Conservation (phyloP, 2,888 invertebrate species). For the Scrobipalpa costella region DNA sequence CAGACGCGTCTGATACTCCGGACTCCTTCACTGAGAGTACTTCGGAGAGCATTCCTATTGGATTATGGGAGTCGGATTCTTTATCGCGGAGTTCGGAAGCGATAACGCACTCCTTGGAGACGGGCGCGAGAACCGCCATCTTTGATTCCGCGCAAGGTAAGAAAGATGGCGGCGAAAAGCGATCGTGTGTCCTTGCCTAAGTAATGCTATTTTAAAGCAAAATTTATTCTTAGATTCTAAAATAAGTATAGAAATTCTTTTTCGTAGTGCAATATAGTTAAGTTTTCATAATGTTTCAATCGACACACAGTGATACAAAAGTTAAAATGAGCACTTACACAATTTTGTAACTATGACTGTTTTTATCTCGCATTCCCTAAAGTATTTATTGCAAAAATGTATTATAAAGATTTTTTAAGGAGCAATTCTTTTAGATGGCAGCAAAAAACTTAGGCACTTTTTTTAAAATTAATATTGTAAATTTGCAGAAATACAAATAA, state of each 20-base stretch:
- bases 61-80: conserved; percentile 2
- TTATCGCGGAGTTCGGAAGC: conserved; percentile 5
- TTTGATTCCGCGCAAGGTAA: neutral
- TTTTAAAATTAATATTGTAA: no score
- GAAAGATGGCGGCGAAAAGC: neutral
- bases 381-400: neutral
- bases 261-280: conserved; percentile 11
- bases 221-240: neutral
- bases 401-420: neutral
- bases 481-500: no score
- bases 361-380: neutral
- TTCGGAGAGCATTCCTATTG: neutral
- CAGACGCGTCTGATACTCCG: neutral
- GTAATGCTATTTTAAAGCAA: neutral
- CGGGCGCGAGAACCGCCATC: neutral
- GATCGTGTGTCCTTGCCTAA: conserved; percentile 8
- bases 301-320: neutral
- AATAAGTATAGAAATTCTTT: neutral
- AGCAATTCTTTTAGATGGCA: no score
- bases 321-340: neutral
- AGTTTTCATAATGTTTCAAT: neutral
- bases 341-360: neutral
- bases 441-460: no score
- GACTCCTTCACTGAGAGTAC: conserved; percentile 5
- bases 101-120: neutral